Base-by-base conservation (phyloP, 2,113 vertebrate species). In the Myotis lucifugus region DNA sequence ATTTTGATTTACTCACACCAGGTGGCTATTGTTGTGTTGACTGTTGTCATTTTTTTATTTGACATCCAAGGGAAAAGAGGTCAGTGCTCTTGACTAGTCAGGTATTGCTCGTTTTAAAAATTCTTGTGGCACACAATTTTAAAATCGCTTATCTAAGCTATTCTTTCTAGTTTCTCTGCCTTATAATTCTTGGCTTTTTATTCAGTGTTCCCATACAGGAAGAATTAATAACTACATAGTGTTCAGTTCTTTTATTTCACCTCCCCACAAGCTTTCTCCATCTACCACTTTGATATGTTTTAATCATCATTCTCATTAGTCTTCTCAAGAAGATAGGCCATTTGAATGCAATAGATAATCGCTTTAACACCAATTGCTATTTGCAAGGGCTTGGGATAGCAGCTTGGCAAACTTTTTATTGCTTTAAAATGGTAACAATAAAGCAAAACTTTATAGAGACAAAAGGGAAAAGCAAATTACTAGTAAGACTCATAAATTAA, bases 361-460 rank as follows among this genome's bases (percentile, higher is more conserved):
- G 34, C n/a, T 79, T 37, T 50, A 88, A 93, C 5, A 90, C 40
- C 27, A 42, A 40, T 21, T 92, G 59, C 48, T 86, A 70, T 69
- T n/a, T 82, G 29, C 40, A 86, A 42, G 32, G 14, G 37, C 56
- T 90, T 94, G 14, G 74, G 67, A 81, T 40, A 84, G 52, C 25
- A 84, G 37, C 19, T 9, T 86, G 40, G 50, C 61, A 13, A 95
- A 74, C n/a, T 61, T 90, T 86, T 23, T 50, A 29, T 94, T 66
- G 79, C 79, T 85, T 76, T 81, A 69, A 92, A 96, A 88, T 79
- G 19, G 8, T 82, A 61, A 88, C 37, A 88, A 66, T 59, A 85
- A 94, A 92, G 8, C 40, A 88, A 85, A 85, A 73, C 32, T 84
- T 56, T 17, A 27, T 11, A 88, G 19, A 64, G 50, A 74, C 23